phyloP scores from a whole-genome alignment of 2,797 vertebrate genomes.

The Darevskia nairensis region DNA sequence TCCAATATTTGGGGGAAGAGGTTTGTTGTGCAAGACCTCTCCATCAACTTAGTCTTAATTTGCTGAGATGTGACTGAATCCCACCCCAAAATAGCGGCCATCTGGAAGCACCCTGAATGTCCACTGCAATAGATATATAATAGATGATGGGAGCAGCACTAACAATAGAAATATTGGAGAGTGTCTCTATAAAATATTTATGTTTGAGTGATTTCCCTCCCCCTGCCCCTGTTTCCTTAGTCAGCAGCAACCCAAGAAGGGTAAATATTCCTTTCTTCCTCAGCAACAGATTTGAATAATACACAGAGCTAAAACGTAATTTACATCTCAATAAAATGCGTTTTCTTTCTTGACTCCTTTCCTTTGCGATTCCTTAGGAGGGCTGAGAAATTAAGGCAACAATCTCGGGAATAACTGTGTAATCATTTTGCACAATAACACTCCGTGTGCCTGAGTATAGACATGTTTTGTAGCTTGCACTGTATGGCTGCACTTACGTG shows the following conservation, averaged over 20 bases:
- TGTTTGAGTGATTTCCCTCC: constrained; percentile 6
- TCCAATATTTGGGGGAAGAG: too few species aligned
- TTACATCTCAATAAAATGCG: neutral
- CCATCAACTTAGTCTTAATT: too few species aligned
- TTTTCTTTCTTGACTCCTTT: neutral
- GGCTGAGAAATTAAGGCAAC: neutral
- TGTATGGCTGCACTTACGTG: neutral
- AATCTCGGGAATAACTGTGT: neutral
- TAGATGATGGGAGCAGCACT: neutral
- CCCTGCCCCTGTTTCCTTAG: neutral
- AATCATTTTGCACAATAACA: neutral
- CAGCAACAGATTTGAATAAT: neutral
- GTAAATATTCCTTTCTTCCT: neutral
- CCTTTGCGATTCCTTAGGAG: neutral
- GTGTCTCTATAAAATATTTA: constrained; percentile 28
- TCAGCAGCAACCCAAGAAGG: constrained; percentile 4
- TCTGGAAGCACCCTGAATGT: neutral
- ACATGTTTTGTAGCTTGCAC: neutral
- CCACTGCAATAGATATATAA: neutral
- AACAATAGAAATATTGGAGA: neutral
- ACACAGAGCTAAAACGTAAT: neutral
- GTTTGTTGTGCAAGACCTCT: too few species aligned
- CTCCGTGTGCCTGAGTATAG: neutral
- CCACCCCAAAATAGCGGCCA: too few species aligned
- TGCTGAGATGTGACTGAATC: too few species aligned